Conservation (phyloP, 2,888 invertebrate genomes). For the Mechanitis mazaeus region DNA sequence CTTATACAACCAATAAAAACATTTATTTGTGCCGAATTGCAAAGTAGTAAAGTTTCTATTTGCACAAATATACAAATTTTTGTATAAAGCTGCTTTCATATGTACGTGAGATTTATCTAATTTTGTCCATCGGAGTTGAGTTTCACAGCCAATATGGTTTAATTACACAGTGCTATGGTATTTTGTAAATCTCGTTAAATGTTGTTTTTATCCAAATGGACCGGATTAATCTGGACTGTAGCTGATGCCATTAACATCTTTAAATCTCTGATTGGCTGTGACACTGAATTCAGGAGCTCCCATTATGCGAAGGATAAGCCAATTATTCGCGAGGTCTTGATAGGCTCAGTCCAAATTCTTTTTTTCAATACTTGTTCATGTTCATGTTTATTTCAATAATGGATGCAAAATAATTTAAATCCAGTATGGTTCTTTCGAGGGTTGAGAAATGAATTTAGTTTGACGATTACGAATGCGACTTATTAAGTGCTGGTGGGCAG, state of each 20-base stretch:
- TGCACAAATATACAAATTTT: background rate
- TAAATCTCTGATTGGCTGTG: slow-evolving; percentile 31
- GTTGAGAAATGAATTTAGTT: background rate
- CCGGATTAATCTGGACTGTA: background rate
- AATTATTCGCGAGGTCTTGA: slow-evolving; percentile 35
- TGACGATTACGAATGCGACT: slow-evolving; percentile 3
- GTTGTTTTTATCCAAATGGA: slow-evolving; percentile 1
- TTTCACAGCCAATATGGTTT: background rate
- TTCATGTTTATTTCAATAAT: slow-evolving; percentile 33
- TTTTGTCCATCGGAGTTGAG: background rate
- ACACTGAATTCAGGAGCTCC: slow-evolving; percentile 31
- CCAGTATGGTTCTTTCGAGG: slow-evolving; percentile 14
- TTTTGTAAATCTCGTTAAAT: slow-evolving; percentile 1
- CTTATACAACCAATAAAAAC: too few relatives aligned
- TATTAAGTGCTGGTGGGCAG: background rate
- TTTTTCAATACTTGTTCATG: slow-evolving; percentile 34
- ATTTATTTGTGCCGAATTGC: background rate
- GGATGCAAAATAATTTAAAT: slow-evolving; percentile 30
- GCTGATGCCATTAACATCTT: slow-evolving; percentile 13
- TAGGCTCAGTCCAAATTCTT: slow-evolving; percentile 37
- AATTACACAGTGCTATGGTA: background rate
- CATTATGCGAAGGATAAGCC: slow-evolving; percentile 39
- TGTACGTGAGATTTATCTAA: background rate
- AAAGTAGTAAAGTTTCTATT: background rate
- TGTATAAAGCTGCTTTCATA: background rate